A percentile compares a stretch with the other conserved stretches of the same genome.
Conservation (phyloP, 2,888 invertebrate genomes). For the Malthinus seriepunctatus region DNA sequence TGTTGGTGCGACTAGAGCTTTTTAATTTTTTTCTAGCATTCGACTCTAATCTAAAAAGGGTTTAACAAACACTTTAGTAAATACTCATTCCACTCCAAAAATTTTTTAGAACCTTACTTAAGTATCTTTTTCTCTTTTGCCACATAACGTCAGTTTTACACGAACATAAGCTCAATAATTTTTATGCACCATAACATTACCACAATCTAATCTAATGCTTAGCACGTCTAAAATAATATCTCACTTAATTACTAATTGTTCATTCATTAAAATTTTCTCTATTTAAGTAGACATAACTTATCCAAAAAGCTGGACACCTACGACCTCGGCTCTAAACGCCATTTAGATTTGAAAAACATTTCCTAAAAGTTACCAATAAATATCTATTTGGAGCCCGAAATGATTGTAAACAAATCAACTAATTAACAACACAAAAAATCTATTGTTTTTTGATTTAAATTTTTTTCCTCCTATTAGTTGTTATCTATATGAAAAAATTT, state of each 20-base stretch:
- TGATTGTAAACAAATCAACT: neutral
- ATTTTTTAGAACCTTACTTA: neutral
- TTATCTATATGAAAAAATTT: conserved; percentile 13
- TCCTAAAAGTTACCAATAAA: too few relatives aligned
- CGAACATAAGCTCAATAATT: neutral
- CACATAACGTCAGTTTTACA: neutral
- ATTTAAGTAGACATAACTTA: too few relatives aligned
- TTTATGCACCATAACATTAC: conserved; percentile 16
- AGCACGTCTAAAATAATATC: conserved; percentile 24
- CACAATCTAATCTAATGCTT: conserved; percentile 24
- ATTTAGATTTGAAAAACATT: too few relatives aligned
- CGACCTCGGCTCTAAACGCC: too few relatives aligned
- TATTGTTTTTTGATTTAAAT: neutral
- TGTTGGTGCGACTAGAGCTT: too few relatives aligned
- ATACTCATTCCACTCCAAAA: conserved; percentile 4
- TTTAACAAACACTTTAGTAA: conserved; percentile 2
- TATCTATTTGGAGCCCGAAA: neutral
- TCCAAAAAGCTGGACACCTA: too few relatives aligned
- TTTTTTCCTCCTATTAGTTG: neutral
- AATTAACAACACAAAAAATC: conserved; percentile 1
- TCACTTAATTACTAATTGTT: neutral
- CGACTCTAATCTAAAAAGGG: too few relatives aligned
- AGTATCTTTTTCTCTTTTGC: neutral
- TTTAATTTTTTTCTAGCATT: too few relatives aligned
- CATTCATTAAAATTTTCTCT: too few relatives aligned